Evolutionary conservation across 2,888 invertebrate genomes (phyloP).

Genomic region (Coelogynopora nodosa): DNA sequence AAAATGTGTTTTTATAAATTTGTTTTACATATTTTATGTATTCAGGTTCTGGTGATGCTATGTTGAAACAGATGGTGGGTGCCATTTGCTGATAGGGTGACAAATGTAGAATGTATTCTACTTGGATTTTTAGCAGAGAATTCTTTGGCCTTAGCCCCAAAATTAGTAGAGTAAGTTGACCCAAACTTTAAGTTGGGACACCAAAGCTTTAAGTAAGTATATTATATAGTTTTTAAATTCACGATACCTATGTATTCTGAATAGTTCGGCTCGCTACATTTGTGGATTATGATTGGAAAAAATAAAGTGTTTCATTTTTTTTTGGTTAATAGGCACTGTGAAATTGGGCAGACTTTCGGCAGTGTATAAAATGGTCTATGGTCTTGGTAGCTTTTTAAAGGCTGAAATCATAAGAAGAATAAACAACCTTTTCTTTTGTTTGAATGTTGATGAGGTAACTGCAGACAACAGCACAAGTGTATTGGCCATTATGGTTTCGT

Average conservation of each 20-base stretch:
- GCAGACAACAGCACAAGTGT: neutral
- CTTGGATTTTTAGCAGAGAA: neutral
- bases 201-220: conserved; percentile 12
- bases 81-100: neutral
- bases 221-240: too few species aligned
- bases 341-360: too few species aligned
- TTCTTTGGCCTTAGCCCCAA: conserved; percentile 3
- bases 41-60: too few species aligned
- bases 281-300: too few species aligned
- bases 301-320: too few species aligned
- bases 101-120: conserved; percentile 2
- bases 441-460: neutral
- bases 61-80: too few species aligned
- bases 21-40: too few species aligned
- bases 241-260: too few species aligned
- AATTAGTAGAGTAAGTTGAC: conserved; percentile 21
- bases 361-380: neutral
- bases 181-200: neutral
- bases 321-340: too few species aligned
- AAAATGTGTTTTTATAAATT: too few species aligned
- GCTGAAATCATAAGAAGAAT: conserved; percentile 8
- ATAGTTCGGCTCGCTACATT: too few species aligned
- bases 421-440: neutral
- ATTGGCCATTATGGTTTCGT: neutral
- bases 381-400: neutral